Percentiles rank a stretch among this genome's conserved stretches.
Evolutionary conservation across 30 jellyfish, hydroid and myxozoan species (phyloP).

Genomic region (Mastigias papua): DNA sequence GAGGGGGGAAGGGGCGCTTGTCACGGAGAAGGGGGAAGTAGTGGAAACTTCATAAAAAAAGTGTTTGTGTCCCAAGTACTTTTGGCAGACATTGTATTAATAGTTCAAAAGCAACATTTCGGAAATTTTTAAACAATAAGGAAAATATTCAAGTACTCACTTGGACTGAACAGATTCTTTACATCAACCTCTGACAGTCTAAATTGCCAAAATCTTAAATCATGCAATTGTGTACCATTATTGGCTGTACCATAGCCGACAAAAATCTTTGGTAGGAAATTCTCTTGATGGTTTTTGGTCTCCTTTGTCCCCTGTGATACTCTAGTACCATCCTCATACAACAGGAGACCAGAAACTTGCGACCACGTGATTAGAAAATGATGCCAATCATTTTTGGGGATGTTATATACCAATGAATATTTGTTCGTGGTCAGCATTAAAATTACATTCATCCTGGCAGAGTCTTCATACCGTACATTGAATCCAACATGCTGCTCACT

Average conservation of each 20-base stretch:
- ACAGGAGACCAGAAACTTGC: neutral
- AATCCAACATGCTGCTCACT: neutral
- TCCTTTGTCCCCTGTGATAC: neutral
- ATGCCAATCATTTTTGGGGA: neutral
- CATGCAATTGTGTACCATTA: slow-evolving; percentile 7
- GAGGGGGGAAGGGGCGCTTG: too few relatives aligned
- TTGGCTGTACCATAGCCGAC: slow-evolving; percentile 2
- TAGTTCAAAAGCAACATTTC: too few relatives aligned
- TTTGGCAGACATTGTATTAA: too few relatives aligned
- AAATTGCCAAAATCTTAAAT: neutral
- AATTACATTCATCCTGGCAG: neutral
- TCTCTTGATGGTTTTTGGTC: too few relatives aligned
- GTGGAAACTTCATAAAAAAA: too few relatives aligned
- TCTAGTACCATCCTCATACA: slow-evolving; percentile 9
- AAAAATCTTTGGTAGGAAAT: neutral
- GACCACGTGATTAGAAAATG: slow-evolving; percentile 31
- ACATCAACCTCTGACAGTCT: slow-evolving; percentile 16
- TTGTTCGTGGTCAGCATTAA: neutral
- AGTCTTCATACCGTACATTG: neutral
- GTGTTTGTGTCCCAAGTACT: too few relatives aligned
- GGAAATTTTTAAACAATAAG: too few relatives aligned
- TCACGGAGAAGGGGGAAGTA: too few relatives aligned
- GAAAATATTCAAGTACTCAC: neutral
- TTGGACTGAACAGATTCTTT: slow-evolving; percentile 24
- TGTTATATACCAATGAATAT: neutral